Percentiles rank a stretch among this genome's conserved stretches.
Evolutionary conservation across 2,113 vertebrate species (phyloP).

Genomic region (Cyprinodon tularosa): DNA sequence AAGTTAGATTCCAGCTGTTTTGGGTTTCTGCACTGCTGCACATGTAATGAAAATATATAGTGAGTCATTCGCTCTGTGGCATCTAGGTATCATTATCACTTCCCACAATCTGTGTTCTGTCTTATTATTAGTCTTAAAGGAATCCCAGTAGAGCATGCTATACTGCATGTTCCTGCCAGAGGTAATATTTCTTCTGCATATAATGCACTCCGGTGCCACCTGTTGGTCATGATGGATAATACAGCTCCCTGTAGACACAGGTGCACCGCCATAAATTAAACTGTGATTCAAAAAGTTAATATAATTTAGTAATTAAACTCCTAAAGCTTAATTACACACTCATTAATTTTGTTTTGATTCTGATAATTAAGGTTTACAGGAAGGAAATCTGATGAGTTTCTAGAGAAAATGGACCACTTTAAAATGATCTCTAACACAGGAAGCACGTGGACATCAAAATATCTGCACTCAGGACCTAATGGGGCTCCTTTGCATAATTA

Average conservation of each 20-base stretch:
- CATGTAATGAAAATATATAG: conserved; percentile 31
- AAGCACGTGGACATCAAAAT: too few relatives aligned
- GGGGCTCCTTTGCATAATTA: too few relatives aligned
- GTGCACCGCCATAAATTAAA: not conserved
- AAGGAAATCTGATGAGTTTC: too few relatives aligned
- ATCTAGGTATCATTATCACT: conserved; percentile 60
- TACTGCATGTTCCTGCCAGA: conserved; percentile 65
- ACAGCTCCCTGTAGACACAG: not conserved
- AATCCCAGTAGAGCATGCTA: conserved; percentile 62
- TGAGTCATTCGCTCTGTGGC: conserved; percentile 50
- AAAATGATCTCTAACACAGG: too few relatives aligned
- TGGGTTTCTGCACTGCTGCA: conserved; percentile 29
- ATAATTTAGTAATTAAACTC: not conserved
- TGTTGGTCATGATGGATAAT: conserved; percentile 42
- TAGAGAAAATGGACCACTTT: too few relatives aligned
- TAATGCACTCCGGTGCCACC: conserved; percentile 57
- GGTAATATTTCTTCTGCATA: conserved; percentile 31
- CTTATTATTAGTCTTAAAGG: conserved; percentile 55
- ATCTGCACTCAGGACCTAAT: too few relatives aligned
- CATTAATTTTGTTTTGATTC: not conserved
- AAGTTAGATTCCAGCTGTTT: conserved; percentile 29
- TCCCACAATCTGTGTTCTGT: conserved; percentile 60
- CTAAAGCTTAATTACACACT: not conserved
- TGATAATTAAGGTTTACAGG: too few relatives aligned
- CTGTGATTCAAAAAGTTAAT: not conserved